phyloP scores from a whole-genome alignment of 92 coral and sea anemone species.

The Zoanthus solanderi region DNA sequence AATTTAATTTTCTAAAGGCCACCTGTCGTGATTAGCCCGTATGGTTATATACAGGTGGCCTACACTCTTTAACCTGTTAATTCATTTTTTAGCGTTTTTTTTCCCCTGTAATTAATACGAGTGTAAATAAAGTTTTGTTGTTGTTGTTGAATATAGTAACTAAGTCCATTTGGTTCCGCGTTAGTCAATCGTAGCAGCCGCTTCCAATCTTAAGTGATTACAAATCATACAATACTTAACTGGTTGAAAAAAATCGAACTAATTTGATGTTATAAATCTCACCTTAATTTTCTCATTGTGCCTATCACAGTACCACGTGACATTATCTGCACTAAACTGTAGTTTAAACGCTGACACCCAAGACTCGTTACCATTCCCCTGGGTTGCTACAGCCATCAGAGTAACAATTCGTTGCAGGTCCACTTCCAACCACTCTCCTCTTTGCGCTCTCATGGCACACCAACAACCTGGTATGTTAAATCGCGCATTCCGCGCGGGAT shows the following conservation, averaged over 20 bases:
- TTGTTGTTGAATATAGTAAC: no score
- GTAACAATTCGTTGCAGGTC: slow-evolving; percentile 66
- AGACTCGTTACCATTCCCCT: slow-evolving; percentile 65
- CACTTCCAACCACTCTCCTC: slow-evolving; percentile 78
- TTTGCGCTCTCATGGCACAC: slow-evolving; percentile 66
- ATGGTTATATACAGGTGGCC: no score
- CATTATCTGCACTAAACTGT: slow-evolving; percentile 69
- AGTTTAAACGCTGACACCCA: slow-evolving; percentile 73
- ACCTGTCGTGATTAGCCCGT: no score
- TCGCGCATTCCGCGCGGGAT: slow-evolving; percentile 61
- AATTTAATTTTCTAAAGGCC: no score
- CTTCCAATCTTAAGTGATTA: no score
- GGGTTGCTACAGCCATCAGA: slow-evolving; percentile 75
- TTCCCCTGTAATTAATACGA: no score
- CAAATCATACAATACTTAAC: no score
- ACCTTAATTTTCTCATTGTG: slow-evolving; percentile 72
- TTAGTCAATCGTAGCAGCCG: no score
- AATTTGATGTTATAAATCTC: not conserved
- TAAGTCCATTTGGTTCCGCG: no score
- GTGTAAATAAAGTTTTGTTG: no score
- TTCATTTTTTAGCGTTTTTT: no score
- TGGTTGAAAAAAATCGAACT: not conserved
- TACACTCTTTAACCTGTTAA: no score
- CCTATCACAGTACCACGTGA: slow-evolving; percentile 83
- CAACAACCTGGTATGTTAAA: slow-evolving; percentile 59